Evolutionary conservation across 2,113 vertebrate species (phyloP), one percentile per base, ranked within the genome.

Genomic region (Genyomyrus donnyi): DNA sequence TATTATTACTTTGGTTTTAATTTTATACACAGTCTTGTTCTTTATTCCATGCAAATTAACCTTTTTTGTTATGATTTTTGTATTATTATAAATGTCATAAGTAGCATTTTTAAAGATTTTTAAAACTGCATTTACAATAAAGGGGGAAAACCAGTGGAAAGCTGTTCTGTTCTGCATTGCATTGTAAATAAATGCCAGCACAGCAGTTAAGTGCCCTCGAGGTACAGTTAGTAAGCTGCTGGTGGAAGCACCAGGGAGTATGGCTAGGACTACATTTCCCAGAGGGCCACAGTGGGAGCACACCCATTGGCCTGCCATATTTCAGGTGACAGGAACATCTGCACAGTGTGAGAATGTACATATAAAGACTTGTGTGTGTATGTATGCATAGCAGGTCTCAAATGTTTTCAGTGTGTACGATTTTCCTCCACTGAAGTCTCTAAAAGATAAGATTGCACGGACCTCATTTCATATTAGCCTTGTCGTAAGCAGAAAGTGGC

Each of bases 1-100:
- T 87, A 53, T 87, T 87, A 53, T 87, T 87, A 53, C 50, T 87
- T 35, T 85, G 45, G 19, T 48, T 85, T 85, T 87, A 53, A 87
- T 87, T 87, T 87, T 56, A 87, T 39, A 87, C 27, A 53, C 13
- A 7, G 13, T 31, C 49, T 53, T 52, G 49, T 56, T 19, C 50
- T 87, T 87, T 50, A 17, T 87, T 52, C 31, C 48, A 56, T 19
- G 5, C 13, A 56, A 52, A 87, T 87, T 56, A 53, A 52, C 85
- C 85, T 39, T 87, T 11, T 53, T 70, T 53, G 24, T 53, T 56
- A 31, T 87, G 24, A 35, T 53, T 56, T 87, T n/a, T 11, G 1
- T 53, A 87, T 52, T 53, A 56, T 42, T 87, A 53, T 87, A 87
- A 87, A 87, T 53, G 48, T 87, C 21, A 8, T 56, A 87, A 50